Base-by-base conservation (phyloP, 2,113 vertebrate genomes). In the Puma concolor region DNA sequence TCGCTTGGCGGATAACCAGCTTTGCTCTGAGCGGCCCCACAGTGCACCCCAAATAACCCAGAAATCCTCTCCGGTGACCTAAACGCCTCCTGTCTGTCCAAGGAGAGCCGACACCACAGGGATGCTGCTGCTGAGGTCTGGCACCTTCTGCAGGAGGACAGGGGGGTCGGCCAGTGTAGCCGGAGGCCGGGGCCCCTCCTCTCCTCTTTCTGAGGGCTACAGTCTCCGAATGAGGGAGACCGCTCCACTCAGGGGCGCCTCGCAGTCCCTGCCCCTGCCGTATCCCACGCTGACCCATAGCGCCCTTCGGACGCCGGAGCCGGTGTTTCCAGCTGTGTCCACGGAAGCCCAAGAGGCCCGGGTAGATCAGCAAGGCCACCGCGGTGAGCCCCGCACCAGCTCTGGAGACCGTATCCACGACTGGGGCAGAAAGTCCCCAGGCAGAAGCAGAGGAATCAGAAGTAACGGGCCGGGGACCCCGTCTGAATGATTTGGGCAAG, bases 201-300 rank as follows among this genome's bases (percentile, higher is more conserved):
- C 4, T 5, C 12, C n/a, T 48, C 31, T 27, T 80, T n/a, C 31
- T 16, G 11, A 48, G 31, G 66, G 48, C 16, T 6, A 11, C 11
- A 8, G 6, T 17, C 48, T 29, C 17, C 63, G 2, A 54, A 31
- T 1, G 0, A 6, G 23, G 31, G 12, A 33, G 27, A 33, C 9
- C 5, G 0, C 0, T 21, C 36, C 0, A 0, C 14, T 6, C 77
- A 6, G 41, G 11, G 10, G 11, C 0, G 0, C 7, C 0, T 0
- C 23, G 38, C 48, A 10, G 27, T 4, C 52, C 44, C 4, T 29
- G 11, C 36, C 92, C 50, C 52, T 1, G 10, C 63, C 15, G 38
- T 4, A 2, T 2, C n/a, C 38, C 4, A 7, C 15, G 1, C 38
- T 4, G 41, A 36, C 8, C 23, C 38, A 1, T 25, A 36, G 4